A percentile compares a stretch with the other conserved stretches of the same genome.
Evolutionary conservation across 2,888 invertebrate genomes (phyloP).

Genomic region (Bellardia pandia): DNA sequence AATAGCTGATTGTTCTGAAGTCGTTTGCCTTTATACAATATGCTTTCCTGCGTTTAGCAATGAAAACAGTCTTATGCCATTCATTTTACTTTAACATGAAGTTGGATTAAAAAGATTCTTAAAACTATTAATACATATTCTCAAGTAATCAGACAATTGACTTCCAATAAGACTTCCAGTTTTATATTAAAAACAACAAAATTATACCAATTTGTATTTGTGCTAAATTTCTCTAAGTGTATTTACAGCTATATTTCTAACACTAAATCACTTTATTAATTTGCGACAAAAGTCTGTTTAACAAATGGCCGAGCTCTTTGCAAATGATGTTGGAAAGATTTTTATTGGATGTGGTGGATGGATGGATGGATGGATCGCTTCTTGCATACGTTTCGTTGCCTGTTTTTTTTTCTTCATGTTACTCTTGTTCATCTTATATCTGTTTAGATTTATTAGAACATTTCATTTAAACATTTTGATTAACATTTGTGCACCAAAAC

Average conservation of each 20-base stretch:
- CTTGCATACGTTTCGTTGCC: constrained; percentile 6
- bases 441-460: constrained; percentile 68
- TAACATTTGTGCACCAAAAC: constrained; percentile 49
- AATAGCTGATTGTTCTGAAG: too few relatives aligned
- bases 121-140: too few relatives aligned
- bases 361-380: constrained; percentile 41
- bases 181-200: too few relatives aligned
- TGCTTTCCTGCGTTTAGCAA: too few relatives aligned
- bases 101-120: too few relatives aligned
- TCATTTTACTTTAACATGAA: too few relatives aligned
- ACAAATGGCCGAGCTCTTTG: constrained; percentile 34
- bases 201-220: too few relatives aligned
- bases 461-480: constrained; percentile 67
- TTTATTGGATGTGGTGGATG: constrained; percentile 46
- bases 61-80: too few relatives aligned
- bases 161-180: too few relatives aligned
- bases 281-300: constrained; percentile 25
- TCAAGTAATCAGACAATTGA: too few relatives aligned
- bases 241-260: neutral
- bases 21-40: too few relatives aligned
- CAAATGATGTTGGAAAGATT: constrained; percentile 25
- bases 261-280: constrained; percentile 47
- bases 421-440: constrained; percentile 33
- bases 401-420: neutral
- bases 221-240: constrained; percentile 38